Evolutionary conservation across 37 sponge, comb jelly and placozoan species (phyloP), one percentile per base, ranked within the genome.

Genomic region (Cladorhizidae sp.): DNA sequence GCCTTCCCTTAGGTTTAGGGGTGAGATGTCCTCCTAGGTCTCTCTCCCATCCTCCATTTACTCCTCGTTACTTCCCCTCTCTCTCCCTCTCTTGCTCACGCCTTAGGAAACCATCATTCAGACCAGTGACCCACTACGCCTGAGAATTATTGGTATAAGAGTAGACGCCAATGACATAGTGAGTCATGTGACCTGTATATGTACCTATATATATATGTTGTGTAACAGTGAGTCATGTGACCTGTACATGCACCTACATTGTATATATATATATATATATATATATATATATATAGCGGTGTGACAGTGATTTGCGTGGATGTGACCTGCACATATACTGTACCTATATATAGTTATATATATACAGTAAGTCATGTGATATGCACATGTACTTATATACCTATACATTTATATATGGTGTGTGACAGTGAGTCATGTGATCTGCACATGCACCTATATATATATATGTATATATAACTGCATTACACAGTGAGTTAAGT

Each of bases 81-180:
- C 36, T 18, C 26, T 14, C 29, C 28, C 28, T 12, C 3, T 7
- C 5, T 6, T 26, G 15, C 12, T 59, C 5, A 6, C 12, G 61
- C 11, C 37, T 0, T 72, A 97, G 95, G 99, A 96, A n/a, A 81
- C 85, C 3, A 86, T 93, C 29, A 92, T 98, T 29, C 96, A 98
- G 71, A 89, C 91, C 36, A 92, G 90, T 20, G 92, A 94, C 70
- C 79, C 87, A 50, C 89, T 98, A 56, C 71, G 99, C 29, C 79
- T 98, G 26, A 84, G 91, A 38, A 87, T 98, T 22, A 92, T 98
- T 52, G 99, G 99, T 1, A 98, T 94, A 25, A 64, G 99, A 68
- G 94, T 98, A 18, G 96, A 98, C 49, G 99, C 96, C 29, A 94
- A 75, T 67, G 99, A 96, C 73, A 98, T 98, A 57, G 95, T 95